phyloP scores from a whole-genome alignment of 2,888 invertebrate species.

The Polydrusus pterygomalis region DNA sequence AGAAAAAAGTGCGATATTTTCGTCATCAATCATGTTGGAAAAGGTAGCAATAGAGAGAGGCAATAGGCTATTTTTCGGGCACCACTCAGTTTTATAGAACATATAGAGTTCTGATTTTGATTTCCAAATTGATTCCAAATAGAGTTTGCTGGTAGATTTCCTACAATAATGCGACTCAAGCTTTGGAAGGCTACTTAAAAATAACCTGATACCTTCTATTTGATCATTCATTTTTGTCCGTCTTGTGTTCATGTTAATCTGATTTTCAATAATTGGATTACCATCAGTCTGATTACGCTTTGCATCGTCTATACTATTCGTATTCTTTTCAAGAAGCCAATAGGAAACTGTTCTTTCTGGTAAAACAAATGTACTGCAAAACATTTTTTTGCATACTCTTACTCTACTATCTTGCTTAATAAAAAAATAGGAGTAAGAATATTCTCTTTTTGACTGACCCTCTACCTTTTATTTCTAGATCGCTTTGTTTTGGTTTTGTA shows the following conservation, averaged over 20 bases:
- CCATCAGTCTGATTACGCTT: no score
- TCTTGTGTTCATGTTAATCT: neutral
- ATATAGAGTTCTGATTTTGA: neutral
- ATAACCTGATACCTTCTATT: neutral
- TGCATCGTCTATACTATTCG: neutral
- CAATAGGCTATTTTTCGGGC: neutral
- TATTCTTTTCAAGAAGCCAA: neutral
- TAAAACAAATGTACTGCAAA: neutral
- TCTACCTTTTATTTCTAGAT: neutral
- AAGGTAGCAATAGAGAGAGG: no score
- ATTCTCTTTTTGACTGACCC: neutral
- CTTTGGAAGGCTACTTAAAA: neutral
- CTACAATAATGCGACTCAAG: neutral
- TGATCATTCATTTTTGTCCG: neutral
- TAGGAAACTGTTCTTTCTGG: neutral
- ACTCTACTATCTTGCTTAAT: neutral
- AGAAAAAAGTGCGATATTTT: neutral
- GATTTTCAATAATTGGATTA: neutral
- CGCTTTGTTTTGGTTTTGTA: neutral
- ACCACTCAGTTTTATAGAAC: neutral
- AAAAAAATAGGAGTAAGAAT: neutral
- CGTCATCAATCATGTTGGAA: no score
- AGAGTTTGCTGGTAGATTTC: neutral
- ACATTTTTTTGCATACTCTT: neutral
- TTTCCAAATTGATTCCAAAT: slow-evolving; percentile 1